Base-by-base conservation (phyloP, 2,888 invertebrate species). In the Monoplex corrugatus region DNA sequence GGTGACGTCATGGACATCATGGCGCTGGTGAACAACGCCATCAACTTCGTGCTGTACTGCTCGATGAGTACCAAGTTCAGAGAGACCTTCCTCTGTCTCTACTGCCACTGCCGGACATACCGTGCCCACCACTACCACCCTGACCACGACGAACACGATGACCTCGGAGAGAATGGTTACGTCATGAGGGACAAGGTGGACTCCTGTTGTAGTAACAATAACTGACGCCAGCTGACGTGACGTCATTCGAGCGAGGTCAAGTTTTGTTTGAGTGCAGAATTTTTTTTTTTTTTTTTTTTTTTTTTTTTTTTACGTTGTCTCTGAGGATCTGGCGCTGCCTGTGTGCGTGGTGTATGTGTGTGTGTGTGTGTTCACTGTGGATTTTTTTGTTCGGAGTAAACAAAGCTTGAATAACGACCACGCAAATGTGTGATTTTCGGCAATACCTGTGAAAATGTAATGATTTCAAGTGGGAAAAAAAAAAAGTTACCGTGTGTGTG, bases 21-120 rank as follows among this genome's bases (percentile, higher is more conserved):
- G 93, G 98, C 99, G 0, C 97, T 99, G 89, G 96, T 98, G 92
- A 99, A 99, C 96, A 98, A 98, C 10, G 98, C 98, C 0, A 98
- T 99, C 89, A 99, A 98, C 96, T 99, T 99, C 95, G 97, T 98
- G 90, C 97, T 99, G 44, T 99, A 99, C 95, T 99, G 98, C 95
- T 97, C 98, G 89, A 99, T 99, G 99, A 98, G 98, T 91, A 97
- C 98, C 91, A 98, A 98, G 97, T 99, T 99, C 96, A 97, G 99
- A 3, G 94, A 95, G 87, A 96, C 96, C 5, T 96, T 96, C 90
- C 92, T 95, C 0, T 90, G 92, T 57, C 90, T 94, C 19, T 94
- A 93, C 89, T 95, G 94, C 35, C 84, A 44, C 43, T 91, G 88
- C 32, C 44, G 86, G 35, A n/a, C 43, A 38, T 38, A 82, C 72